A percentile compares a stretch with the other conserved stretches of the same genome.
These are phyloP conservation scores for Nasonia oneida DNA, from an alignment of 2,888 invertebrate genomes.

Conservation along the genomic window DNA sequence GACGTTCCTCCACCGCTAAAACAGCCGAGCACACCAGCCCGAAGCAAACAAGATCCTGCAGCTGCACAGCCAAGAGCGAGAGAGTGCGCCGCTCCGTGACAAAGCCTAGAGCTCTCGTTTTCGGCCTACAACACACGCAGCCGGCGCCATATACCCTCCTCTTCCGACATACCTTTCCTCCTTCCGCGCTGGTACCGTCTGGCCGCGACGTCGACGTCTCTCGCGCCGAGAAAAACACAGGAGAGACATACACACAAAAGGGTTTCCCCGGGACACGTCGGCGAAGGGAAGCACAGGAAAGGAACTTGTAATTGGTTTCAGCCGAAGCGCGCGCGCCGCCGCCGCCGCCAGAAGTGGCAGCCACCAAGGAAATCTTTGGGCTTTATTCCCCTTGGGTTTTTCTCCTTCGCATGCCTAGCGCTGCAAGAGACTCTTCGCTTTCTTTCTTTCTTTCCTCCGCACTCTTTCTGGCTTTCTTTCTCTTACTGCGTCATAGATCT, in stretches of 20 bases:
- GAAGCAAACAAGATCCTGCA: slow-evolving; percentile 6
- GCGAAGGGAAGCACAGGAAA: slow-evolving; percentile 54
- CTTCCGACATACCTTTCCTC: background rate
- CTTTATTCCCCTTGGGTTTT: slow-evolving; percentile 61
- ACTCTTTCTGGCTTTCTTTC: background rate
- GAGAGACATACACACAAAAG: slow-evolving; percentile 44
- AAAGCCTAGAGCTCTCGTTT: slow-evolving; percentile 25
- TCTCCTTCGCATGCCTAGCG: background rate
- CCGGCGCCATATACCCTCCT: background rate
- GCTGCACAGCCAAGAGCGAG: background rate
- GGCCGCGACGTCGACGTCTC: slow-evolving; percentile 41
- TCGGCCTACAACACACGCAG: slow-evolving; percentile 6
- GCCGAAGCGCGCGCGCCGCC: slow-evolving; percentile 41
- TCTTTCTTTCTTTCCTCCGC: background rate
- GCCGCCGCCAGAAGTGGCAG: slow-evolving; percentile 53
- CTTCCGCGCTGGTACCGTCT: slow-evolving; percentile 23
- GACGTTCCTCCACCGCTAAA: background rate
- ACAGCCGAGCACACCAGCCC: background rate
- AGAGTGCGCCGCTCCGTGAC: background rate
- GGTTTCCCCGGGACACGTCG: slow-evolving; percentile 33
- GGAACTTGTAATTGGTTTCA: slow-evolving; percentile 66
- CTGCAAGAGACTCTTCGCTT: background rate
- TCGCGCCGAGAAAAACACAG: slow-evolving; percentile 17
- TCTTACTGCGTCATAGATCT: slow-evolving; percentile 40
- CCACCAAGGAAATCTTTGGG: slow-evolving; percentile 62